Percentiles rank a stretch among this genome's conserved stretches.
phyloP scores from a whole-genome alignment of 2,888 invertebrate species.

The Bhutanitis thaidina region DNA sequence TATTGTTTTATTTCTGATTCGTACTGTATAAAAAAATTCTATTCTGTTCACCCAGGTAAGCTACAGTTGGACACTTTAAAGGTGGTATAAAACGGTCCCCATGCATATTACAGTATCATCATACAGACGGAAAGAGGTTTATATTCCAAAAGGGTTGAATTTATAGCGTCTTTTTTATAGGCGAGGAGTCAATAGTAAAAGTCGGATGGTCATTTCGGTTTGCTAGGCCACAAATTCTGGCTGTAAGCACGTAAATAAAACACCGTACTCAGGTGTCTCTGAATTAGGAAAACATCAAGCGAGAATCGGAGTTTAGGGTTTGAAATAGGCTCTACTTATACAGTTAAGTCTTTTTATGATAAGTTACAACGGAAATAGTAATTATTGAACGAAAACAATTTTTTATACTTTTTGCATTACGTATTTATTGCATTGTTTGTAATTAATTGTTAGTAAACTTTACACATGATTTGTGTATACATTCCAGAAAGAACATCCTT shows the following conservation, averaged over 20 bases:
- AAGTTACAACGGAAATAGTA: not conserved
- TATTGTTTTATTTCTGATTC: too few relatives aligned
- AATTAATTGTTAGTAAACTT: too few relatives aligned
- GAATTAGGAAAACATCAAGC: conserved; percentile 19
- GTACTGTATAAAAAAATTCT: too few relatives aligned
- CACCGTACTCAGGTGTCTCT: conserved; percentile 18
- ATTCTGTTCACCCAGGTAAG: too few relatives aligned
- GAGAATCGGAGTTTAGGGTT: conserved; percentile 9
- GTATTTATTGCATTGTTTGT: too few relatives aligned
- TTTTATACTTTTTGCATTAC: too few relatives aligned
- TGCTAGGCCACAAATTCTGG: conserved; percentile 33
- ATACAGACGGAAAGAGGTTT: conserved; percentile 64
- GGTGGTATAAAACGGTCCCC: conserved; percentile 72
- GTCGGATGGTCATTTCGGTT: conserved; percentile 48
- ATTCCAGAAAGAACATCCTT: too few relatives aligned
- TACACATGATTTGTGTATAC: too few relatives aligned
- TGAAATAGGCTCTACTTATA: not conserved
- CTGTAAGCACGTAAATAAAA: conserved; percentile 30
- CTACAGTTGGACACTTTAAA: conserved; percentile 15
- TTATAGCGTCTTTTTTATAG: conserved; percentile 62
- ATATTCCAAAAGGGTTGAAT: conserved; percentile 58
- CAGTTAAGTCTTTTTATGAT: not conserved
- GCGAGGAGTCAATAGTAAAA: conserved; percentile 66
- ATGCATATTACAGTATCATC: conserved; percentile 77
- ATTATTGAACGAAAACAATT: too few relatives aligned